A percentile compares a stretch with the other conserved stretches of the same genome.
Evolutionary conservation across 2,888 invertebrate species (phyloP).

Genomic region (Cryptocheilus praepositus): DNA sequence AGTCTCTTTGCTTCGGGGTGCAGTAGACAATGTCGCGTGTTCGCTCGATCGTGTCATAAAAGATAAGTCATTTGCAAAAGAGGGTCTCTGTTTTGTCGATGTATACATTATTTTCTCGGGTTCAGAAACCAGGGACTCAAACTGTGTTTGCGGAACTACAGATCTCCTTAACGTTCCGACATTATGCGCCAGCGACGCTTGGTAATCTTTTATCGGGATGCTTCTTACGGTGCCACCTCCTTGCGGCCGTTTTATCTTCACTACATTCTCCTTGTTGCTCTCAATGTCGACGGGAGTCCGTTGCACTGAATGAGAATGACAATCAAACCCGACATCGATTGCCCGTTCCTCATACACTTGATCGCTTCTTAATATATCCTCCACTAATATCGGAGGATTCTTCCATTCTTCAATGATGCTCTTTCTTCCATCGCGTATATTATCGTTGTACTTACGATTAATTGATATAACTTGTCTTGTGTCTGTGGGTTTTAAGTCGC

Average conservation of each 20-base stretch:
- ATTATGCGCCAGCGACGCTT: conserved; percentile 60
- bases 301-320: conserved; percentile 17
- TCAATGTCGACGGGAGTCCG: neutral
- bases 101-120: conserved; percentile 30
- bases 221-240: conserved; percentile 55
- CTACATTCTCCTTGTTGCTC: conserved; percentile 10
- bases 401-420: conserved; percentile 67
- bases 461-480: conserved; percentile 20
- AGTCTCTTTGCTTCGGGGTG: neutral
- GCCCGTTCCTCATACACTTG: conserved; percentile 65
- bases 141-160: conserved; percentile 50
- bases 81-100: conserved; percentile 13
- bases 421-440: conserved; percentile 36
- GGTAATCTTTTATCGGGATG: conserved; percentile 65
- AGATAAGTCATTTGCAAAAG: neutral
- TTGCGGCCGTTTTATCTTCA: conserved; percentile 20
- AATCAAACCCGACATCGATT: conserved; percentile 58
- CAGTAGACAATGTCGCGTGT: neutral
- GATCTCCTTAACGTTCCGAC: conserved; percentile 60
- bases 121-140: conserved; percentile 56
- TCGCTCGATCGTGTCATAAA: neutral
- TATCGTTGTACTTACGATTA: conserved; percentile 33
- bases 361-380: conserved; percentile 51
- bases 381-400: conserved; percentile 44
- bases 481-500: conserved; percentile 36